phyloP scores from a whole-genome alignment of 2,888 invertebrate genomes.

The Ditula angustiorana region DNA sequence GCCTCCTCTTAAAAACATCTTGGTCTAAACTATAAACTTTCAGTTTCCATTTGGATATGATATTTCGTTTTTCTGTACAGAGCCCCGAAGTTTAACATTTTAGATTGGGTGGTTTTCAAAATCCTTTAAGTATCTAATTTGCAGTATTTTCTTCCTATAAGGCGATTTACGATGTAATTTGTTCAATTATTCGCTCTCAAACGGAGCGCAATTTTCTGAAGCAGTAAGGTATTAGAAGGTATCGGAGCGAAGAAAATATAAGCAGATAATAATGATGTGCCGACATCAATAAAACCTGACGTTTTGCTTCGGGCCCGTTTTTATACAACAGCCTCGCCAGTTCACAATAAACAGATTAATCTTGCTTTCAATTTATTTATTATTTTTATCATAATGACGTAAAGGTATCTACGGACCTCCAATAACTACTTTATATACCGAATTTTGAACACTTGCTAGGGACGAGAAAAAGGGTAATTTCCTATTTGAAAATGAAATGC shows the following conservation, averaged over 20 bases:
- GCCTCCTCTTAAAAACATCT: too few relatives aligned
- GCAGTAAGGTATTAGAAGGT: constrained; percentile 63
- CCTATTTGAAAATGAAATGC: too few relatives aligned
- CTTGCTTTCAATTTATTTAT: constrained; percentile 39
- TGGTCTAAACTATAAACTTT: background rate
- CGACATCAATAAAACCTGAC: constrained; percentile 62
- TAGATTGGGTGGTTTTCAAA: constrained; percentile 45
- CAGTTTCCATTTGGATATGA: background rate
- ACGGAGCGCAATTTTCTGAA: constrained; percentile 71
- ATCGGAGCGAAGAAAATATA: constrained; percentile 69
- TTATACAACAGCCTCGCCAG: constrained; percentile 16
- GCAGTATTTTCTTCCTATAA: constrained; percentile 66
- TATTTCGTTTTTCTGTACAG: background rate
- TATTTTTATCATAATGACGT: background rate
- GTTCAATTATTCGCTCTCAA: constrained; percentile 75
- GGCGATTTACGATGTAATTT: constrained; percentile 75
- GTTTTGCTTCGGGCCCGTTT: constrained; percentile 43
- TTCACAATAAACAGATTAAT: constrained; percentile 38
- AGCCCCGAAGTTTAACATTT: constrained; percentile 5
- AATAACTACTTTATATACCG: background rate
- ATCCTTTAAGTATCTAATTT: constrained; percentile 79
- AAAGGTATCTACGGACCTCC: background rate
- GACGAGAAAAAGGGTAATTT: too few relatives aligned
- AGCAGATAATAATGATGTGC: constrained; percentile 73
- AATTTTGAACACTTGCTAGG: too few relatives aligned